Base-by-base conservation (phyloP, 2,113 vertebrate species). In the Mus musculus region DNA sequence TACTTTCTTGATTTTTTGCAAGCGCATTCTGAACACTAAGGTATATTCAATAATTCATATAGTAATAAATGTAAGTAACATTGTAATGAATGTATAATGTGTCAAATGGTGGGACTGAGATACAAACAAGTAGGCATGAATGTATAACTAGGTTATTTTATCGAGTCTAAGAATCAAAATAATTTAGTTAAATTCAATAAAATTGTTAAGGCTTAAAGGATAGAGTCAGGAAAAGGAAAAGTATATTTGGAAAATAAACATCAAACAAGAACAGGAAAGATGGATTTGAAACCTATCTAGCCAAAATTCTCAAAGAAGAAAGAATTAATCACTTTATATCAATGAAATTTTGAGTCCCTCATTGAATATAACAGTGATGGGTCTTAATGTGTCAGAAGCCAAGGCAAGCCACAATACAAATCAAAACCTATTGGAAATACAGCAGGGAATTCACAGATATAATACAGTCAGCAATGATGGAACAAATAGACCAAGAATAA, bases 381-480 rank as follows among this genome's bases (percentile, higher is more conserved):
- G 7, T 92, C 88, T 91, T 96, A 87, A 49, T 80, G 46, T 80
- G 75, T 81, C 67, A 61, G 30, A 72, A 63, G 36, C 49, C 52
- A 22, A 52, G 11, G 7, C 24, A 95, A 76, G 59, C 73, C 86
- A 78, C 5, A 82, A 26, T 78, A 86, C 22, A 90, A 94, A 86
- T 86, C 95, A 95, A 97, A 96, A 73, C 13, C 24, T 20, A 9
- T n/a, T 90, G 67, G 36, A 95, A 96, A 95, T 71, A 5, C 77
- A 95, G 77, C 78, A 22, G 9, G 20, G 30, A 86, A 88, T 92
- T 95, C 86, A 61, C 71, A 90, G 71, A 59, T 67, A 67, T 7
- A 92, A 33, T 89, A 95, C 81, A 80, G 86, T 94, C 91, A 91
- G 56, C 76, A 81, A 9, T 94, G 61, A 80, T 63, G 90, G n/a